phyloP scores from a whole-genome alignment of 2,797 vertebrate genomes.

The Fringilla coelebs region DNA sequence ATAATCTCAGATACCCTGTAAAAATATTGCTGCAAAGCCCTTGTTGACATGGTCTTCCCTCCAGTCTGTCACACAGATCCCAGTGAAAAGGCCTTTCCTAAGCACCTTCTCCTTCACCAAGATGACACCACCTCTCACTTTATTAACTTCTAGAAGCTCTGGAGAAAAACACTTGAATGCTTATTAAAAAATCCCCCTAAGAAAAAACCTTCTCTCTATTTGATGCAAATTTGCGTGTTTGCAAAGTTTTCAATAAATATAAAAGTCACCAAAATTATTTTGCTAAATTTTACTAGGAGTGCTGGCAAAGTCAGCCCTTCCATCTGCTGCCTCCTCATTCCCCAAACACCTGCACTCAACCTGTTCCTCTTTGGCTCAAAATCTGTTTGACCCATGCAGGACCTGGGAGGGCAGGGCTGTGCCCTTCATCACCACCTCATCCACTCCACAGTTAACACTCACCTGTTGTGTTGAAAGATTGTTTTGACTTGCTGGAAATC shows the following conservation, averaged over 20 bases:
- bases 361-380: not conserved
- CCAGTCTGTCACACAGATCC: not conserved
- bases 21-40: not conserved
- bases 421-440: not conserved
- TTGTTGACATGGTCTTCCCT: not conserved
- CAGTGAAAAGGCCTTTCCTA: not conserved
- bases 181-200: accelerated
- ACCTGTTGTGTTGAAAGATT: not conserved
- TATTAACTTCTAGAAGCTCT: not conserved
- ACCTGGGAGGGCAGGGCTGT: not conserved
- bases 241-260: not conserved
- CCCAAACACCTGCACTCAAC: not conserved
- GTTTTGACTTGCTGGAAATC: not conserved
- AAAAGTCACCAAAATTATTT: not conserved
- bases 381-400: not conserved
- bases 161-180: not conserved
- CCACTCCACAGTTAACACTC: not conserved
- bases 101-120: not conserved
- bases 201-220: not conserved
- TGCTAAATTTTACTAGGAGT: not conserved
- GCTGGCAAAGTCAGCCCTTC: not conserved
- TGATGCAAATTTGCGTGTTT: accelerated
- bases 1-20: not conserved
- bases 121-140: not conserved
- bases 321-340: not conserved